These are phyloP conservation scores for Bucorvus abyssinicus DNA, from an alignment of 2,797 vertebrate genomes.

Conservation along the genomic window DNA sequence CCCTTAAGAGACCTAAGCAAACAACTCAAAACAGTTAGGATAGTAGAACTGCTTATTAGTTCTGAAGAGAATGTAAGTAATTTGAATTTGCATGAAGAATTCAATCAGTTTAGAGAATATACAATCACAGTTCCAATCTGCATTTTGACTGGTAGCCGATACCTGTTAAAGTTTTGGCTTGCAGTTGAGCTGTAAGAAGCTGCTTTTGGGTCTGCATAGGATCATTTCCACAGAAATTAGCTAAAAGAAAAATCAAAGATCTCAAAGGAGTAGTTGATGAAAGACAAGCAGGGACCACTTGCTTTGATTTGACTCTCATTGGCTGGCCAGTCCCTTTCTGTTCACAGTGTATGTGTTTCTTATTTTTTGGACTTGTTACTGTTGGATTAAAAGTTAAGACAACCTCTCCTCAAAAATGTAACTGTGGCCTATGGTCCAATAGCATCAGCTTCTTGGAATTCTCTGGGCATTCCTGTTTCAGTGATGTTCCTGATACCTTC, in stretches of 20 bases:
- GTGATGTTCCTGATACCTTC: background rate
- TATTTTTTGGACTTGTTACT: background rate
- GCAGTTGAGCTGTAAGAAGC: background rate
- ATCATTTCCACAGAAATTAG: background rate
- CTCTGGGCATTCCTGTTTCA: background rate
- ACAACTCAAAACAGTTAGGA: background rate
- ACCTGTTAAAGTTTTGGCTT: background rate
- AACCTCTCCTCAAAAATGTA: background rate
- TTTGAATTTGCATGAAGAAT: background rate
- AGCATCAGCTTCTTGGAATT: background rate
- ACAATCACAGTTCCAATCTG: background rate
- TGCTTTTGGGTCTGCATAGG: background rate
- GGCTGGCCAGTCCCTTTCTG: background rate
- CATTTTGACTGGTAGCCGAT: background rate
- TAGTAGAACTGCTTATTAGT: background rate
- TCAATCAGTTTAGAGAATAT: background rate
- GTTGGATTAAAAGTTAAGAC: background rate
- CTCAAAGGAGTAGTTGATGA: background rate
- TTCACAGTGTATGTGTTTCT: background rate
- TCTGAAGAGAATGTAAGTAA: background rate
- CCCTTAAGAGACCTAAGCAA: background rate
- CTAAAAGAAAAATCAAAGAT: background rate
- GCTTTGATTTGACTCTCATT: background rate
- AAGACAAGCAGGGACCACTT: background rate
- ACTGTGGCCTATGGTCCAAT: fast-evolving